A percentile compares a stretch with the other conserved stretches of the same genome.
Conservation (phyloP, 2,113 vertebrate species). For the Rana temporaria region DNA sequence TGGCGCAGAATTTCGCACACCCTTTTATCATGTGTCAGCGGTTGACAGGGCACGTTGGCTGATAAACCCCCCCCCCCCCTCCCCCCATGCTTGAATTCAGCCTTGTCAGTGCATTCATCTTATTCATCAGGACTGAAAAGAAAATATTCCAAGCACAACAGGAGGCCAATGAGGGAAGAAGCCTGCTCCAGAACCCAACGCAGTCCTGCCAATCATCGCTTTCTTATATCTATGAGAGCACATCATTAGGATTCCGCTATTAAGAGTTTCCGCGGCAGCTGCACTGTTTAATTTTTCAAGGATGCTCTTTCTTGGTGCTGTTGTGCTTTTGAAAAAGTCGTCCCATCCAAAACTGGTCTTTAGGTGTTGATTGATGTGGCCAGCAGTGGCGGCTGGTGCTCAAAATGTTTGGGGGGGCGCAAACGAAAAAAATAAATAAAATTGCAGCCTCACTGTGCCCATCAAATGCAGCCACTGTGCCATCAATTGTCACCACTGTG, state of each 20-base stretch:
- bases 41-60: constrained; percentile 17
- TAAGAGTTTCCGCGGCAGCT: constrained; percentile 15
- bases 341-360: neutral
- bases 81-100: constrained; percentile 8
- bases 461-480: no score
- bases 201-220: neutral
- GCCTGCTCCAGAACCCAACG: neutral
- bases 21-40: constrained; percentile 38
- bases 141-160: constrained; percentile 9
- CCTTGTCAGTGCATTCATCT: constrained; percentile 31
- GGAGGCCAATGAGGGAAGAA: neutral
- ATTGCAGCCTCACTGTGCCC: no score
- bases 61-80: neutral
- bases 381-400: no score
- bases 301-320: neutral
- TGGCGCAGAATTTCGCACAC: constrained; percentile 14
- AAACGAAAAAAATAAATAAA: no score
- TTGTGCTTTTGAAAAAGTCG: neutral
- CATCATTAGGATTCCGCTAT: neutral
- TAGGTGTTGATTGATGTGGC: no score
- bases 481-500: no score
- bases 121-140: constrained; percentile 5
- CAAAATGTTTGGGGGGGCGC: no score
- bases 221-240: neutral
- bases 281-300: neutral